A percentile compares a stretch with the other conserved stretches of the same genome.
phyloP scores from a whole-genome alignment of 2,888 invertebrate species.

The Trachelus stipa region DNA sequence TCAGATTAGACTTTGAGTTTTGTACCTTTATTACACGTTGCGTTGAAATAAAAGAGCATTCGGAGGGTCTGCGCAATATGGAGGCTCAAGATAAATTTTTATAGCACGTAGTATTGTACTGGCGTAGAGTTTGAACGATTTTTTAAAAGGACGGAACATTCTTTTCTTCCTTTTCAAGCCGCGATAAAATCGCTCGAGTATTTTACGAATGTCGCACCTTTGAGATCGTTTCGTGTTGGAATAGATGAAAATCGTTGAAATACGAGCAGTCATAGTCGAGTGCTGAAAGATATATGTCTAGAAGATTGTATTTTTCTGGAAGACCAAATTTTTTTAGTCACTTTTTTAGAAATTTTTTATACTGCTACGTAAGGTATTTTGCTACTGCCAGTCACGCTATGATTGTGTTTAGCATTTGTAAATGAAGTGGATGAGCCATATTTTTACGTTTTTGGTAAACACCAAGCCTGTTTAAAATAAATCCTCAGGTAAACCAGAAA shows the following conservation, averaged over 20 bases:
- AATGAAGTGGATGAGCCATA: constrained; percentile 34
- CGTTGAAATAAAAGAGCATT: neutral
- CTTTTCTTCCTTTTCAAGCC: neutral
- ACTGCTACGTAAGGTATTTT: constrained; percentile 16
- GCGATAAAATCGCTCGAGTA: neutral
- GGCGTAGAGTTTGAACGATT: neutral
- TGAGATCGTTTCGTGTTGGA: neutral
- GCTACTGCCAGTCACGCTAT: constrained; percentile 32
- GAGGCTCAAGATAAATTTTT: neutral
- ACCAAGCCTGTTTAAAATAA: neutral
- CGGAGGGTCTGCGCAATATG: neutral
- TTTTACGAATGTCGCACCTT: neutral
- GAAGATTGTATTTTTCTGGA: neutral
- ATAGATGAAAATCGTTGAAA: neutral
- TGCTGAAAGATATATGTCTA: neutral
- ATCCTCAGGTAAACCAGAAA: neutral
- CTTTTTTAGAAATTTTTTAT: constrained; percentile 24
- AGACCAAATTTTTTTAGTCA: constrained; percentile 4
- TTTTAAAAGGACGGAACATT: neutral
- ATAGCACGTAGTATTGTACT: neutral
- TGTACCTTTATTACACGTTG: constrained; percentile 37
- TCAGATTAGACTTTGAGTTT: constrained; percentile 40
- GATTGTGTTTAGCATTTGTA: constrained; percentile 40
- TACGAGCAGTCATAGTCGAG: neutral
- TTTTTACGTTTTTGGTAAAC: constrained; percentile 20